Evolutionary conservation across 2,113 vertebrate species (phyloP).

Genomic region (Rhea pennata): DNA sequence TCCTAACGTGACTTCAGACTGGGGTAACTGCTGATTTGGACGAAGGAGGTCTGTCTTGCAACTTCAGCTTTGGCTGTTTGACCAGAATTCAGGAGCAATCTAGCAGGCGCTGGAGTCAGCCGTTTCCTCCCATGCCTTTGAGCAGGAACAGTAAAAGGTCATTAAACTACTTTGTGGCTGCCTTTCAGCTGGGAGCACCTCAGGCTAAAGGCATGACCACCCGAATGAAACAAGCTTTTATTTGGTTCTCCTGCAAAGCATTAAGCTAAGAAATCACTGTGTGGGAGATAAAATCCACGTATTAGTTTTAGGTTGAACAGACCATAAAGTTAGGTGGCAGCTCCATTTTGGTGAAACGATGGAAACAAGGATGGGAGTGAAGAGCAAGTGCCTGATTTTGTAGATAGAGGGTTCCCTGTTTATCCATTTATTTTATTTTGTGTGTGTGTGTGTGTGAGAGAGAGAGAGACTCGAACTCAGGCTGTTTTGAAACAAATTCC

Average conservation of each 20-base stretch:
- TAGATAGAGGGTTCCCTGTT: not conserved
- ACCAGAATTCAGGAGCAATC: not conserved
- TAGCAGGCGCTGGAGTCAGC: not conserved
- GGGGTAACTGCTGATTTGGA: not conserved
- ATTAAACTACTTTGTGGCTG: not conserved
- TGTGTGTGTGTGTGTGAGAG: too few species aligned
- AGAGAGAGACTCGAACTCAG: not conserved
- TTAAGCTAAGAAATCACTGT: slow-evolving; percentile 15
- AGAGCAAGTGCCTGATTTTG: not conserved
- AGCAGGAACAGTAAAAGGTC: not conserved
- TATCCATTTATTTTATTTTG: not conserved
- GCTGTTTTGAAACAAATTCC: not conserved
- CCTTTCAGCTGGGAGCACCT: not conserved
- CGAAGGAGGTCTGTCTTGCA: not conserved
- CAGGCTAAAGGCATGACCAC: not conserved
- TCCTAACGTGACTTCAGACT: not conserved
- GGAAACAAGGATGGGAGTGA: not conserved
- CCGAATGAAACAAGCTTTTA: not conserved
- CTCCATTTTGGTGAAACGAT: not conserved
- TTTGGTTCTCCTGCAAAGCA: not conserved
- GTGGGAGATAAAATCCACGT: slow-evolving; percentile 43
- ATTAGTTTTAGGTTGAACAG: slow-evolving; percentile 25
- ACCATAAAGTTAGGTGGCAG: not conserved
- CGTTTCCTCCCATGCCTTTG: not conserved
- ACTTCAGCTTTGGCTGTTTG: too few species aligned